Base-by-base conservation (phyloP, 2,888 invertebrate genomes). In the Caenorhabditis virilis region DNA sequence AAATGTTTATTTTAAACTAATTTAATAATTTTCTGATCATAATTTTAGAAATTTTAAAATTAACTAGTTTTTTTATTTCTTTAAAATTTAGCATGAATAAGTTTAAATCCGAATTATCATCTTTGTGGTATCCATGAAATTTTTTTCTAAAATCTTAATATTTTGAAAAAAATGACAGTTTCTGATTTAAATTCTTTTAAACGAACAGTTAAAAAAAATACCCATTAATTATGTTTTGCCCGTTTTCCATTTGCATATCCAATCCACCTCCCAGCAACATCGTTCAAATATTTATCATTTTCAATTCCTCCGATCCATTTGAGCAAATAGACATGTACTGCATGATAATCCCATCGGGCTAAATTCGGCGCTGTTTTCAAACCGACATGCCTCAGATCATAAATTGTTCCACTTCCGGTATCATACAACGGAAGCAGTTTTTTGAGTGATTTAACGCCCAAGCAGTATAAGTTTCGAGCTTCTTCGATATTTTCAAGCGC, bases 341-440 rank as follows among this genome's bases (percentile, higher is more conserved):
- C 92, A 85, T 98, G 98, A 85, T 98, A 98, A 84, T 98, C 98
- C 94, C 97, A 95, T 56, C 77, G 68, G 0, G 98, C 98, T 65
- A 95, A 87, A 85, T 98, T 98, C 1, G 87, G 87, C 0, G 91
- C 90, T 20, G 91, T 91, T 4, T 68, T 63, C 33, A 93, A 85
- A 0, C 92, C 92, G 82, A 94, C 89, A 84, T 98, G 98, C 15
- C 97, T 87, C 51, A 99, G 87, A 86, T 98, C 98, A 84, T 99
- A 98, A 68, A 92, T 90, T 22, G 94, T 93, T 2, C 94, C 94
- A 55, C 92, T 91, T 22, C 98, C 95, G 15, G 93, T 94, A 85
- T 98, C 97, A 83, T 90, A 98, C 5, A 97, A 87, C 0, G 91
- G 89, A 22, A 98, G 86, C 86, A 97, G 89, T 39, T 88, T 89